Evolutionary conservation across 64 coral and sea anemone species (phyloP), one percentile per base, ranked within the genome.

Genomic region (Porites lutea): DNA sequence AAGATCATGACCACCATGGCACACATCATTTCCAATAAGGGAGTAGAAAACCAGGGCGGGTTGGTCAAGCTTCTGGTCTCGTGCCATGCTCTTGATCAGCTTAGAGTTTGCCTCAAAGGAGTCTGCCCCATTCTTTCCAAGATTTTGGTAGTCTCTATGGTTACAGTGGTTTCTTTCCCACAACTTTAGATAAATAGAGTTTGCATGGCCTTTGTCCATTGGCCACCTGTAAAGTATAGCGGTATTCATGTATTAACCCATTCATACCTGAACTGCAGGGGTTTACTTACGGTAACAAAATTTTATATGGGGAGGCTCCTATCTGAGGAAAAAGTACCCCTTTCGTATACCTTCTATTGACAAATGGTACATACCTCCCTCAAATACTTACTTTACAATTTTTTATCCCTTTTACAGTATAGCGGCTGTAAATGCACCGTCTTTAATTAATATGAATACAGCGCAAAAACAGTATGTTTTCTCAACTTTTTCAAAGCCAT

Each of bases 141-240:
- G 83, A 78, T 99, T 99, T 99, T 99, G 97, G 9, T 96, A 99
- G 86, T 99, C 97, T 85, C 97, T 62, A 48, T 99, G 97, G 71
- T 99, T 99, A 75, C 97, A 99, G 27, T 88, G 92, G 88, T 99
- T 99, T 21, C 97, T 83, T 59, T 90, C 67, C 88, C 89, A 93
- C 11, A 99, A 70, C 50, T 99, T 96, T 7, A 91, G 75, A 65
- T 99, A 99, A 89, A 99, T 92, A 11, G 97, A 99, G 75, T 95
- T 72, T 46, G 58, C 82, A 70, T 90, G 83, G 18, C 95, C 95
- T 46, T 83, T 94, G 52, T 90, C 92, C 79, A 97, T 74, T 74
- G 92, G 82, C 95, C 95, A 97, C 52, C 95, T 97, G 62, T 79
- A 57, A 47, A 69, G 18, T 37, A 68, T 66, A 64, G 27, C 53